A percentile compares a stretch with the other conserved stretches of the same genome.
Conservation (phyloP, 2,113 vertebrate species). For the Syrrhaptes paradoxus region DNA sequence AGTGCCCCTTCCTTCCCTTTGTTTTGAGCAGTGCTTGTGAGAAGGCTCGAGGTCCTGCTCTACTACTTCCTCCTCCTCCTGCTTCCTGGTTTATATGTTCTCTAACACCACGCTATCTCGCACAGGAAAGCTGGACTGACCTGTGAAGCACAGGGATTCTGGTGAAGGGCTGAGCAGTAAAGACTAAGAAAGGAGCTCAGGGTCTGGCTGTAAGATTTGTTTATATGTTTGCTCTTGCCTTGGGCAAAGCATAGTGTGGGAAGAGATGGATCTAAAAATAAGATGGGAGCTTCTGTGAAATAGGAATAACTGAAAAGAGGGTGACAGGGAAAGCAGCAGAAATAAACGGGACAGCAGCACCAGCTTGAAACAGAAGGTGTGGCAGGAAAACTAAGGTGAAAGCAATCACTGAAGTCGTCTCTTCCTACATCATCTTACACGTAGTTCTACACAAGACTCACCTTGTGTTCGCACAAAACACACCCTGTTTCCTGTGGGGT, state of each 20-base stretch:
- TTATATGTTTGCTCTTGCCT: background rate
- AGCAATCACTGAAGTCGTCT: background rate
- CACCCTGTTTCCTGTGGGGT: background rate
- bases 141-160: background rate
- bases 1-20: background rate
- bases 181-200: background rate
- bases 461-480: slow-evolving; percentile 39
- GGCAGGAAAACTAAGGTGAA: background rate
- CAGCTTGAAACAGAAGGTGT: background rate
- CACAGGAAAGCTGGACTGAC: background rate
- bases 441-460: background rate
- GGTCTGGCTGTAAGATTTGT: background rate
- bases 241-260: background rate
- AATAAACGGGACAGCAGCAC: background rate
- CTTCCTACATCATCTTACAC: background rate
- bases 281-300: background rate
- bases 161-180: background rate
- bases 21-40: background rate
- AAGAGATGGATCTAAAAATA: slow-evolving; percentile 35
- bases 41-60: background rate
- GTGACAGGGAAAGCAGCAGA: background rate
- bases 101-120: background rate
- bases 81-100: background rate
- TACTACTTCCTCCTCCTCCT: background rate
- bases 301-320: background rate